Evolutionary conservation across 2,113 vertebrate species (phyloP).

Genomic region (Elgaria multicarinata): DNA sequence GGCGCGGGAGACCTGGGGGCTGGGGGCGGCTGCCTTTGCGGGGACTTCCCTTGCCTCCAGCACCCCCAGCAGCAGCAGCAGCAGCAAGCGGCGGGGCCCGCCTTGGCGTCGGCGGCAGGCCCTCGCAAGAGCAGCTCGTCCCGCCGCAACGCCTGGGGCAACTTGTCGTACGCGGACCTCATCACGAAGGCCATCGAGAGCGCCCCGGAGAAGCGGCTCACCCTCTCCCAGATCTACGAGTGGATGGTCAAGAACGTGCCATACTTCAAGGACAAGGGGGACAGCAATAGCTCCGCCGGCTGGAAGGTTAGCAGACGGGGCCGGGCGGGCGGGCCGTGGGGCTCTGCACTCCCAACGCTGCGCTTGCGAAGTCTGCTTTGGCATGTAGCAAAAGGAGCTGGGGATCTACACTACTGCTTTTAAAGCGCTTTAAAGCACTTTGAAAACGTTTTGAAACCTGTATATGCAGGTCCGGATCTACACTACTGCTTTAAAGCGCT

Average conservation of each 20-base stretch:
- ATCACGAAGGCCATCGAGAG: constrained; percentile 98
- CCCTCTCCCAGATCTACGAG: constrained; percentile 96
- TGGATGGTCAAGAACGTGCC: constrained; percentile 98
- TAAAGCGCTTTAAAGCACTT: too few species aligned
- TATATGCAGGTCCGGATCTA: too few species aligned
- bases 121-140: constrained; percentile 96
- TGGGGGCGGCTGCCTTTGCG: constrained; percentile 59
- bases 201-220: constrained; percentile 93
- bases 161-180: constrained; percentile 97
- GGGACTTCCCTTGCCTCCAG: constrained; percentile 69
- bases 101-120: constrained; percentile 73
- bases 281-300: constrained; percentile 94
- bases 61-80: constrained; percentile 67
- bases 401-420: too few species aligned
- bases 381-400: neutral
- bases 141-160: constrained; percentile 95
- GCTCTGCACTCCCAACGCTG: neutral
- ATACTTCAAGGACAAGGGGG: constrained; percentile 97
- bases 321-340: neutral
- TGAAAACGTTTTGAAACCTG: too few species aligned
- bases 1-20: constrained; percentile 61
- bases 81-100: constrained; percentile 75
- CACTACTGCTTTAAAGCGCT: too few species aligned
- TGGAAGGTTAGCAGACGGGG: constrained; percentile 89
- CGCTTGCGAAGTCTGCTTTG: neutral